phyloP scores from a whole-genome alignment of 2,888 invertebrate species.

The Galerucella nymphaeae region DNA sequence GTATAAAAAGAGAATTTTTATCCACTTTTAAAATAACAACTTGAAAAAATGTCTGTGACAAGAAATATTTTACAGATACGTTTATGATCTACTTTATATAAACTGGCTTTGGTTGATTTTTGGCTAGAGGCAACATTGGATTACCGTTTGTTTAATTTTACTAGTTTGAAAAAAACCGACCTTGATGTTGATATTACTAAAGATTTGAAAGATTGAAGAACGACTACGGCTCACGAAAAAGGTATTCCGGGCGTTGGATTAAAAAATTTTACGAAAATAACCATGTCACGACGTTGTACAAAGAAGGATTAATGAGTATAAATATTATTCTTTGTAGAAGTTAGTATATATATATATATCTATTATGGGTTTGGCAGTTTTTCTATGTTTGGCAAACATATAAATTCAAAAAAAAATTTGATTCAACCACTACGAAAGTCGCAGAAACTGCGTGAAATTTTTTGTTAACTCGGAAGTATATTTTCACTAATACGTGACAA shows the following conservation, averaged over 20 bases:
- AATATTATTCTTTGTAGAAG: too few species aligned
- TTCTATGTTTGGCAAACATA: too few species aligned
- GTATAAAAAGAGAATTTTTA: too few species aligned
- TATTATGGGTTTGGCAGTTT: too few species aligned
- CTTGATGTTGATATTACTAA: constrained; percentile 27
- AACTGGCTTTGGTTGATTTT: constrained; percentile 13
- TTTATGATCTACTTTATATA: constrained; percentile 4
- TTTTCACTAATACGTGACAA: constrained; percentile 12
- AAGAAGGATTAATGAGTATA: neutral
- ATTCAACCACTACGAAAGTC: too few species aligned
- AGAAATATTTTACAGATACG: neutral
- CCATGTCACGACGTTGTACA: neutral
- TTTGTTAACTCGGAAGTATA: constrained; percentile 8
- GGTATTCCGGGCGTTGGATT: neutral
- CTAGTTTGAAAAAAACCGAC: constrained; percentile 25
- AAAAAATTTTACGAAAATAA: neutral
- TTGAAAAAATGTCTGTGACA: too few species aligned
- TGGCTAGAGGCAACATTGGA: constrained; percentile 12
- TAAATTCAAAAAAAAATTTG: too few species aligned
- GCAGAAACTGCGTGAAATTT: too few species aligned
- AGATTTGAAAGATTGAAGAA: constrained; percentile 17
- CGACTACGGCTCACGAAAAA: constrained; percentile 4
- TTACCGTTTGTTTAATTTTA: constrained; percentile 30
- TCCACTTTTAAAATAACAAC: too few species aligned
- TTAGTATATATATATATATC: too few species aligned